Conservation (phyloP, 2,797 vertebrate species). For the Rhinogobio ventralis region DNA sequence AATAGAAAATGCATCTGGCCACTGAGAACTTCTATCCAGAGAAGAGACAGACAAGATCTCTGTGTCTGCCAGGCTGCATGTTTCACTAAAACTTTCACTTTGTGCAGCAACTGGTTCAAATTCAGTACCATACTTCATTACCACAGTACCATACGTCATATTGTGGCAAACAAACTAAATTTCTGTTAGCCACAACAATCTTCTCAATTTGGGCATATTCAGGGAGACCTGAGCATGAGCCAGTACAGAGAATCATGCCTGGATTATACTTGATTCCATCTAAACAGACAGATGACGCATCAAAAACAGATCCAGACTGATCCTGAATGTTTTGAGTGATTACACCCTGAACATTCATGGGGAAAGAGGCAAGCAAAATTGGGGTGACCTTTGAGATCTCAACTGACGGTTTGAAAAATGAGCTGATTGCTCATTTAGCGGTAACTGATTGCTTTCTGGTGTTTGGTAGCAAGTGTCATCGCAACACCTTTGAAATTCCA, state of each 20-base stretch:
- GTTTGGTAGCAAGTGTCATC: conserved; percentile 53
- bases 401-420: conserved; percentile 59
- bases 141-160: too few relatives aligned
- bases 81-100: too few relatives aligned
- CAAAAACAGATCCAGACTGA: conserved; percentile 25
- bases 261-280: conserved; percentile 55
- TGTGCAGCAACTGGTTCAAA: too few relatives aligned
- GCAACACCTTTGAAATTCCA: conserved; percentile 58
- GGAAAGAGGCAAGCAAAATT: conserved; percentile 49
- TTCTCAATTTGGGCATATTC: conserved; percentile 58
- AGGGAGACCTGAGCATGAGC: conserved; percentile 55
- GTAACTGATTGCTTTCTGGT: conserved; percentile 57
- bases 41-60: too few relatives aligned
- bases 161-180: conserved; percentile 55
- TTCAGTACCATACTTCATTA: too few relatives aligned
- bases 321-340: conserved; percentile 25
- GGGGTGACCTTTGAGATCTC: conserved; percentile 38
- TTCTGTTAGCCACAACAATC: conserved; percentile 50
- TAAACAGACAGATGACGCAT: conserved; percentile 50
- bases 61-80: too few relatives aligned
- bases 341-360: conserved; percentile 37
- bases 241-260: conserved; percentile 56
- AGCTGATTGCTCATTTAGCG: too few relatives aligned
- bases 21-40: too few relatives aligned
- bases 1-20: too few relatives aligned